phyloP scores from a whole-genome alignment of 53 echinoderm and acorn worm species.

The Apostichopus leukothele region DNA sequence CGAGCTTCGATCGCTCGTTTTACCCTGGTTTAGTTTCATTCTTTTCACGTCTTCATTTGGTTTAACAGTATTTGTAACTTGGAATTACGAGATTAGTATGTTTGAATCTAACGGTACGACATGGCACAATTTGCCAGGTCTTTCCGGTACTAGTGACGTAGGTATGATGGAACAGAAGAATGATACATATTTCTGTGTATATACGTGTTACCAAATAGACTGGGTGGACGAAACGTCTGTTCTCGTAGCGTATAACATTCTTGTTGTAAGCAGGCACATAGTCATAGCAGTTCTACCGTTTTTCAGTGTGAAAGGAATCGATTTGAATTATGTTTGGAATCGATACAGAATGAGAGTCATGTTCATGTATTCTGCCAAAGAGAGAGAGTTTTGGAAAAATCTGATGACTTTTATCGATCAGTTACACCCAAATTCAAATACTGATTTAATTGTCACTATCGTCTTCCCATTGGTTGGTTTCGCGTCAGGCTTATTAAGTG shows the following conservation, averaged over 20 bases:
- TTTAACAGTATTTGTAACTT: constrained; percentile 13
- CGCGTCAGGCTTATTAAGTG: constrained; percentile 6
- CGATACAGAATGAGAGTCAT: background rate
- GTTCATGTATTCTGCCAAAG: constrained; percentile 1
- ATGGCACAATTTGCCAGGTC: no score
- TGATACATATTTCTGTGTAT: background rate
- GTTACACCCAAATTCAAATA: background rate
- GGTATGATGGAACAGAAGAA: background rate
- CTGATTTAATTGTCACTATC: background rate
- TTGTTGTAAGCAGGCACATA: background rate
- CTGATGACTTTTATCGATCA: background rate
- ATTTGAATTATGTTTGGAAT: constrained; percentile 5
- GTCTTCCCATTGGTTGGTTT: constrained; percentile 4
- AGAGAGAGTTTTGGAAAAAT: constrained; percentile 27
- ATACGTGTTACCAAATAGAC: background rate
- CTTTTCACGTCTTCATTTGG: constrained; percentile 14
- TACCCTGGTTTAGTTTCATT: constrained; percentile 3
- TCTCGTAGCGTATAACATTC: constrained; percentile 2
- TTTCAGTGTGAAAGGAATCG: background rate
- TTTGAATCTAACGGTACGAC: background rate
- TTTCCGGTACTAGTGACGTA: background rate
- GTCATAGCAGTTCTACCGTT: background rate
- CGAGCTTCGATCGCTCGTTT: constrained; percentile 6
- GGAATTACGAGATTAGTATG: background rate
- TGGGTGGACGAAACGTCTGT: background rate